A percentile compares a stretch with the other conserved stretches of the same genome.
phyloP scores from a whole-genome alignment of 2,797 vertebrate genomes.

The Glyptemys insculpta region DNA sequence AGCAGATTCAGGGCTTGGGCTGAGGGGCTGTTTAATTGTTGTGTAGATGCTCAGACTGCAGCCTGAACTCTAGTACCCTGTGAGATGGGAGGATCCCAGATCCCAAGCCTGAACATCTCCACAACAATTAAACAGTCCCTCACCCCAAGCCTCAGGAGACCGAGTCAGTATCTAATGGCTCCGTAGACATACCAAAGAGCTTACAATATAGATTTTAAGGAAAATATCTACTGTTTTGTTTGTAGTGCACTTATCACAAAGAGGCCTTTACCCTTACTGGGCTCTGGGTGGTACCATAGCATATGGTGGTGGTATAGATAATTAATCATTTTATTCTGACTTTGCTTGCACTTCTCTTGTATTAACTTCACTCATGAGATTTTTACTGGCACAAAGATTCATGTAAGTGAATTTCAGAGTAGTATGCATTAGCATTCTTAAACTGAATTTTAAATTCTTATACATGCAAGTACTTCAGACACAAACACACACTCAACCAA shows the following conservation, averaged over 20 bases:
- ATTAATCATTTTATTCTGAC: neutral
- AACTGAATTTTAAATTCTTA: neutral
- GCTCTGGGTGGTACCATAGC: neutral
- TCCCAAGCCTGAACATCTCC: no score
- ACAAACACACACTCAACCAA: neutral
- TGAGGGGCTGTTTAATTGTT: no score
- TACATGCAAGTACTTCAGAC: neutral
- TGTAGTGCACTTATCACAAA: neutral
- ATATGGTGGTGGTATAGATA: neutral
- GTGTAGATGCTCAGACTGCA: no score
- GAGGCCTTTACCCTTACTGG: neutral
- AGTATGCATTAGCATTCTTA: neutral
- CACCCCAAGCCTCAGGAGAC: no score
- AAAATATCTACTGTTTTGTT: neutral
- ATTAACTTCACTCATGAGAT: neutral
- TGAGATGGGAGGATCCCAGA: no score
- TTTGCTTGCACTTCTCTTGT: neutral
- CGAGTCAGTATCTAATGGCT: no score
- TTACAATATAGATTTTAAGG: neutral
- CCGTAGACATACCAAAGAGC: neutral
- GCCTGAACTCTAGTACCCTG: no score
- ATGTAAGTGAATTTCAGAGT: neutral
- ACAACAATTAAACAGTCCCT: no score
- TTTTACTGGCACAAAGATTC: neutral
- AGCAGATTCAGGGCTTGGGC: no score